Evolutionary conservation across 2,113 vertebrate genomes (phyloP).

Genomic region (Rhinogobius similis): DNA sequence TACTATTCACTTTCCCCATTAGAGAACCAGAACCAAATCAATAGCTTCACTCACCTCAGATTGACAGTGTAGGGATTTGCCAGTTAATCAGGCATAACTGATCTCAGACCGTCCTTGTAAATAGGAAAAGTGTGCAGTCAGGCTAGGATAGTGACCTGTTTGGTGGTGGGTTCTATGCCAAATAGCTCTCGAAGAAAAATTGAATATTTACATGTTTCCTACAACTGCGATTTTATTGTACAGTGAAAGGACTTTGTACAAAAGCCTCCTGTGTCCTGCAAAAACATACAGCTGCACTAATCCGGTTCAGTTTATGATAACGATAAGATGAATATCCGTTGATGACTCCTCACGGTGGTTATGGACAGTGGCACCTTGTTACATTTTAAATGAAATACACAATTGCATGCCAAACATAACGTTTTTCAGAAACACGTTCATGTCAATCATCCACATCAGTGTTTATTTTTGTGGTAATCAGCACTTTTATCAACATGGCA

Average conservation of each 20-base stretch:
- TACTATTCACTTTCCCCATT: too few relatives aligned
- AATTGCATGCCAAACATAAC: neutral
- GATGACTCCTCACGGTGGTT: too few relatives aligned
- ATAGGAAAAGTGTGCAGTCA: too few relatives aligned
- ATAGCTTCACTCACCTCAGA: neutral
- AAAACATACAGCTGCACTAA: neutral
- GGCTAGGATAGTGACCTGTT: too few relatives aligned
- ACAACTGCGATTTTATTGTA: neutral
- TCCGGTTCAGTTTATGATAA: neutral
- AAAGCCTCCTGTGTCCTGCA: neutral
- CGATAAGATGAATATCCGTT: too few relatives aligned
- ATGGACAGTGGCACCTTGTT: neutral
- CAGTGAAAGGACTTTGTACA: neutral
- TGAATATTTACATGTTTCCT: neutral
- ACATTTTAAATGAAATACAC: neutral
- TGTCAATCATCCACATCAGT: neutral
- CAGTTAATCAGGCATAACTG: too few relatives aligned
- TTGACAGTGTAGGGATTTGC: too few relatives aligned
- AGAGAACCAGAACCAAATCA: neutral
- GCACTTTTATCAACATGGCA: neutral
- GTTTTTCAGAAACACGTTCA: neutral
- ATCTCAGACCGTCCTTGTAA: too few relatives aligned
- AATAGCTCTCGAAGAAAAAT: neutral
- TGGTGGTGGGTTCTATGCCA: too few relatives aligned
- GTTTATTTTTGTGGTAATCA: neutral